Base-by-base conservation (phyloP, 2,797 vertebrate genomes). In the Cyclura pinguis region DNA sequence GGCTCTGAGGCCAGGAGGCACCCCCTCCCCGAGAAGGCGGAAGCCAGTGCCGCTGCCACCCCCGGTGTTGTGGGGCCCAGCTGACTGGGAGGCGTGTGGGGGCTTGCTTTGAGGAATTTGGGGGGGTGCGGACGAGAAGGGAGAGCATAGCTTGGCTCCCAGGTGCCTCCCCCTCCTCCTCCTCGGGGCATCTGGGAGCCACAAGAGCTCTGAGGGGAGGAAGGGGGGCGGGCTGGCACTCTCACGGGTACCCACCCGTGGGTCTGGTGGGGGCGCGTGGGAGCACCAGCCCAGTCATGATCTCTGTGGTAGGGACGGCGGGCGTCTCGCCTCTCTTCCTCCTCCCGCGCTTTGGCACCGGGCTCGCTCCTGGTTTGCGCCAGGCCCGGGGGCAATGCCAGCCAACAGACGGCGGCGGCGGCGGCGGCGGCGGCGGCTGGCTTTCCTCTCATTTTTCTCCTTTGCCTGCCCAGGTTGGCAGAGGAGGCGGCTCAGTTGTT, bases 311-410 rank as follows among this genome's bases (percentile, higher is more conserved):
- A 38, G 16, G 80, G 64, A 38, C 22, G 50, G 42, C 69, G 2
- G 47, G 76, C 47, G 87, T 86, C 87, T 86, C 18, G 42, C 57
- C 32, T 72, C 76, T 59, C 83, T 62, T 62, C 59, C 59, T 62
- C 47, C 6, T 24, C n/a, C 87, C 86, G 57, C 81, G 29, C 84
- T 27, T 67, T 91, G 90, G 90, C 90, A n/a, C 69, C 20, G 78
- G 84, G 69, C 18, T 69, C 64, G 77, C 57, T 22, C 77, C 29
- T 64, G 77, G 76, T 55, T 74, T 22, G 27, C 76, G 90, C 90
- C 90, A 91, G 76, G 14, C 86, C 86, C 27, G 87, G 90, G 87
- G 90, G 90, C 90, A 42, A 55, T n/a, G 90, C 87, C 87, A 89
- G 91, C 91, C 91, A 86, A 81, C 91, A 92, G 88, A 86, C 84